Conservation (phyloP, 2,888 invertebrate genomes). For the Pogonocherus hispidulus region DNA sequence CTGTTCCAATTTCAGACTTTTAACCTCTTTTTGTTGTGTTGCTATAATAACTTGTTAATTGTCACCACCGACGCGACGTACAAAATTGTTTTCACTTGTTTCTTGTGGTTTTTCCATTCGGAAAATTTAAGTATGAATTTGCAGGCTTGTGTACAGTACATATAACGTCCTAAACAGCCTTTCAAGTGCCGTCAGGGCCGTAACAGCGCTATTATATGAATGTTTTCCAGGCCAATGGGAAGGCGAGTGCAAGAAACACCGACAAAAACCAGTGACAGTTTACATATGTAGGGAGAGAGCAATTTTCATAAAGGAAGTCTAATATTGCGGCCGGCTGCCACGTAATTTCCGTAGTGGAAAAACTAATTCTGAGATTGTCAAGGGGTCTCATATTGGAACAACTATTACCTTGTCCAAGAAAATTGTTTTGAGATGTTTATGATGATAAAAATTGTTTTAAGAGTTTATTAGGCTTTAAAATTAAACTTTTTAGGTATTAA, state of each 20-base stretch:
- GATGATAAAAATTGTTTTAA: not conserved
- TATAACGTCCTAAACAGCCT: not conserved
- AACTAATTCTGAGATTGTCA: not conserved
- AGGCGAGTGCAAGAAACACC: not conserved
- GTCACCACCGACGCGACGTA: no score
- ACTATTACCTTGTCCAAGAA: not conserved
- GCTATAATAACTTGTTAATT: no score
- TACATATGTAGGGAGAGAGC: not conserved
- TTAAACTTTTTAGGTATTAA: no score
- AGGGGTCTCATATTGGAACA: not conserved
- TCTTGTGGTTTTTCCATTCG: no score
- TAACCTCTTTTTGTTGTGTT: no score
- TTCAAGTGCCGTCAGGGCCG: not conserved
- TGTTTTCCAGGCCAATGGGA: slow-evolving; percentile 23
- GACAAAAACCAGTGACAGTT: slow-evolving; percentile 3
- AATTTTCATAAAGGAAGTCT: slow-evolving; percentile 19
- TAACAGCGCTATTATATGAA: slow-evolving; percentile 1
- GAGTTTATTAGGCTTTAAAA: no score
- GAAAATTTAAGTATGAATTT: not conserved
- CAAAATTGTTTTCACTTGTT: no score
- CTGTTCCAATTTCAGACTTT: no score
- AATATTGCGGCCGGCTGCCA: not conserved
- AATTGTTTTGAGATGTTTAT: not conserved
- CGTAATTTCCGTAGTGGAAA: not conserved
- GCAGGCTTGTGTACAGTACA: not conserved